Conservation (phyloP, 2,888 invertebrate species). For the Hypercompe scribonia region DNA sequence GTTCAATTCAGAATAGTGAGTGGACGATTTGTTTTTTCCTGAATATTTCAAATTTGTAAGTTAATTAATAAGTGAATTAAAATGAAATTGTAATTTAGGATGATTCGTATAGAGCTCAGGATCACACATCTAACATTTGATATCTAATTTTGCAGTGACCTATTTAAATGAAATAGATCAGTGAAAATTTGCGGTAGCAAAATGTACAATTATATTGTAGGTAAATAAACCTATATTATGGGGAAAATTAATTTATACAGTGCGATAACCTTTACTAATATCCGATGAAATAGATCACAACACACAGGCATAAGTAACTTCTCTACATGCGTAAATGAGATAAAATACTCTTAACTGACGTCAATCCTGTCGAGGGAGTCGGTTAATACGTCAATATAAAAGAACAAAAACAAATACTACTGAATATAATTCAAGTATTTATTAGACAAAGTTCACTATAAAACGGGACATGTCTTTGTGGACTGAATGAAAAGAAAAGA, state of each 20-base stretch:
- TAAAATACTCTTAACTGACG: conserved; percentile 59
- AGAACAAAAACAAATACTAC: conserved; percentile 31
- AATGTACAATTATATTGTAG: neutral
- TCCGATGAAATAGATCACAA: conserved; percentile 33
- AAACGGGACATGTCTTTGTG: conserved; percentile 21
- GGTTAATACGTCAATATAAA: conserved; percentile 40
- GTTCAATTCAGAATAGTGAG: conserved; percentile 10
- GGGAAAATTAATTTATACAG: neutral
- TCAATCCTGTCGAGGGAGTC: conserved; percentile 58
- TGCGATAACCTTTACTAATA: conserved; percentile 51
- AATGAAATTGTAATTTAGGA: neutral
- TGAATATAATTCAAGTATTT: conserved; percentile 23
- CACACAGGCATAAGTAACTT: conserved; percentile 43
- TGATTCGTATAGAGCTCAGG: neutral
- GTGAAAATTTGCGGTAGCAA: neutral
- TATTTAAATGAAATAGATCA: neutral
- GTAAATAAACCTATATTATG: neutral
- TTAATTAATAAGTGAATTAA: too few relatives aligned
- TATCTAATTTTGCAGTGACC: neutral
- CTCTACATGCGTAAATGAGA: conserved; percentile 54
- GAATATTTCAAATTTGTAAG: neutral
- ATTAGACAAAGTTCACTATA: conserved; percentile 23
- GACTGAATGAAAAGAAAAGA: conserved; percentile 35
- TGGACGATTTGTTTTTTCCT: neutral
- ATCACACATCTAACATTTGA: neutral